phyloP scores from a whole-genome alignment of 2,113 vertebrate genomes.

The Dermatemys mawii region DNA sequence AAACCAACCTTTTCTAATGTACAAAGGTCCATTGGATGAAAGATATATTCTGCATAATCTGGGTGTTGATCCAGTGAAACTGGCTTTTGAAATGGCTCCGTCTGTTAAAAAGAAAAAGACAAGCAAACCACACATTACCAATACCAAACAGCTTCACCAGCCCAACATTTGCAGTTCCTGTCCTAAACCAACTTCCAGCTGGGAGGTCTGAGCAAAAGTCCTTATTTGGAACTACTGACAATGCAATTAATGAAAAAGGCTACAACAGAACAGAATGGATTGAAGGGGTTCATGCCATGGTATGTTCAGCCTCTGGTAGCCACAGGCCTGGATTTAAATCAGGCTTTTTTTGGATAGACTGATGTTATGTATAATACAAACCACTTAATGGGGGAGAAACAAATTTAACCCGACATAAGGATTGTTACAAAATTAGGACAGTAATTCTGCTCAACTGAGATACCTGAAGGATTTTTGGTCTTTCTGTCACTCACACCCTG shows the following conservation, averaged over 20 bases:
- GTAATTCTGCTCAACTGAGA: no score
- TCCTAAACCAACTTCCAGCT: neutral
- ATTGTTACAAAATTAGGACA: no score
- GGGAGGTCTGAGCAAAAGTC: neutral
- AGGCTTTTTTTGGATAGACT: neutral
- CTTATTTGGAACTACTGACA: neutral
- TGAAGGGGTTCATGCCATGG: neutral
- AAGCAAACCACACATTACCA: neutral
- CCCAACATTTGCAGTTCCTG: neutral
- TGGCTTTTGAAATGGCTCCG: conserved; percentile 97
- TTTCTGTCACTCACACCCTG: no score
- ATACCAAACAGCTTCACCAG: neutral
- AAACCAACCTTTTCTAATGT: conserved; percentile 95
- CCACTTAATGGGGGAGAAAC: no score
- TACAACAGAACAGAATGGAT: neutral
- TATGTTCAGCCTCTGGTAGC: neutral
- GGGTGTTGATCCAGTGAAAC: conserved; percentile 97
- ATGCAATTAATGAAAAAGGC: neutral
- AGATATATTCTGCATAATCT: conserved; percentile 98
- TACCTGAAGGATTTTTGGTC: no score
- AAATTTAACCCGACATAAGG: no score
- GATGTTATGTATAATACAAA: neutral
- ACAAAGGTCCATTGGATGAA: conserved; percentile 97
- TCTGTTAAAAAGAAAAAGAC: conserved; percentile 79
- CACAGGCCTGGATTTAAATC: no score